A percentile compares a stretch with the other conserved stretches of the same genome.
phyloP scores from a whole-genome alignment of 2,113 vertebrate species.

The Eulacestoma nigropectus region DNA sequence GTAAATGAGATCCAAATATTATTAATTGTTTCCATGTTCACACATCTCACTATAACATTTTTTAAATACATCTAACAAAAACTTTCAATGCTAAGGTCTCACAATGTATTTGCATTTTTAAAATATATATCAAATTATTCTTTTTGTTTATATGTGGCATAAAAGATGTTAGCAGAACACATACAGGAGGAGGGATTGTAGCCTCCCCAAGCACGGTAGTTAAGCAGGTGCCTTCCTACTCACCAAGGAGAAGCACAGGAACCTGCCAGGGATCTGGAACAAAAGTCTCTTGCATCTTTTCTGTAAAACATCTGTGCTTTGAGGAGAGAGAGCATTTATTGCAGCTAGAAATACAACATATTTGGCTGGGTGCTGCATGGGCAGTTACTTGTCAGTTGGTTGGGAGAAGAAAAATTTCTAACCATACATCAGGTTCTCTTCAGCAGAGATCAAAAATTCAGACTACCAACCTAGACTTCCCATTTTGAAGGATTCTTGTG shows the following conservation, averaged over 20 bases:
- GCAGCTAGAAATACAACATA: background rate
- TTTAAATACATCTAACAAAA: background rate
- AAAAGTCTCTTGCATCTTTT: background rate
- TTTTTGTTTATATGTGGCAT: background rate
- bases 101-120: background rate
- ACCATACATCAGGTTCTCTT: background rate
- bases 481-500: background rate
- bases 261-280: background rate
- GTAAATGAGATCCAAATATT: background rate
- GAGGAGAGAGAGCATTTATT: background rate
- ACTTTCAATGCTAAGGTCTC: background rate
- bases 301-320: background rate
- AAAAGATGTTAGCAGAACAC: slow-evolving; percentile 23
- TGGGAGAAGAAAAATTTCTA: background rate
- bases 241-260: background rate
- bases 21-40: background rate
- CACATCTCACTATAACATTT: background rate
- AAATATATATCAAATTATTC: background rate
- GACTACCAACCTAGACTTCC: background rate
- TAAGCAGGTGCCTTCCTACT: background rate
- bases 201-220: background rate
- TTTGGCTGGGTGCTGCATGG: background rate
- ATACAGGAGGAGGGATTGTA: background rate
- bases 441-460: background rate
- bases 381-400: background rate